A percentile compares a stretch with the other conserved stretches of the same genome.
These are phyloP conservation scores for Calosoma granatense DNA, from an alignment of 1,140 invertebrate genomes.

Conservation along the genomic window DNA sequence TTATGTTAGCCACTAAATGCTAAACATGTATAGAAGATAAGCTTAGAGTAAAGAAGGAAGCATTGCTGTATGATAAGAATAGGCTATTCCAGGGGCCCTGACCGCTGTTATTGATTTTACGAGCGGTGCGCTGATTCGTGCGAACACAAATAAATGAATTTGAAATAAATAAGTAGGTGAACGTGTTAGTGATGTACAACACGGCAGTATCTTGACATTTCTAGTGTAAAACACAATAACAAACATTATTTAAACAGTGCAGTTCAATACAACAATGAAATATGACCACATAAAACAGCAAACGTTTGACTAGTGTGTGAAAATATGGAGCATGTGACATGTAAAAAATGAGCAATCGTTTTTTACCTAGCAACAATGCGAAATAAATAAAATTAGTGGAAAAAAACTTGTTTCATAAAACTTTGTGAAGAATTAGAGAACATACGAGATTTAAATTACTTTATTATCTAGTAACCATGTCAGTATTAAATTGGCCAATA, in stretches of 20 bases:
- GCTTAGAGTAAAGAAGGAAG: neutral
- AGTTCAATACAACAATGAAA: neutral
- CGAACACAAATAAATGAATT: conserved; percentile 2
- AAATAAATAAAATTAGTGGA: too few species aligned
- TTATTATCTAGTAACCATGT: too few species aligned
- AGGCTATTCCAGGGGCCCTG: neutral
- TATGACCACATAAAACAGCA: neutral
- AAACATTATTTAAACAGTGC: neutral
- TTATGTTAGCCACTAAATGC: neutral
- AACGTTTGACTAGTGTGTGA: neutral
- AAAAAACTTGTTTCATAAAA: too few species aligned
- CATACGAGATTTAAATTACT: too few species aligned
- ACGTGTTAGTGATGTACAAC: neutral
- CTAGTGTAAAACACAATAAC: neutral
- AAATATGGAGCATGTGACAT: too few species aligned
- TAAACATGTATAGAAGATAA: neutral
- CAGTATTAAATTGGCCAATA: neutral
- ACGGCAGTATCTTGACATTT: neutral
- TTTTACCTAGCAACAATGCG: too few species aligned
- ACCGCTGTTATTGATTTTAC: conserved; percentile 6
- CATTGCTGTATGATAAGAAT: conserved; percentile 3
- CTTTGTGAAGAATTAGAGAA: too few species aligned
- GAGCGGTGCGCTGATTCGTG: neutral
- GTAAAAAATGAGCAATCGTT: too few species aligned
- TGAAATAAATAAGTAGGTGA: conserved; percentile 6